Percentiles rank a stretch among this genome's conserved stretches.
These are phyloP conservation scores for Drosophila seguyi DNA, from an alignment of 1,140 invertebrate species.

Conservation along the genomic window DNA sequence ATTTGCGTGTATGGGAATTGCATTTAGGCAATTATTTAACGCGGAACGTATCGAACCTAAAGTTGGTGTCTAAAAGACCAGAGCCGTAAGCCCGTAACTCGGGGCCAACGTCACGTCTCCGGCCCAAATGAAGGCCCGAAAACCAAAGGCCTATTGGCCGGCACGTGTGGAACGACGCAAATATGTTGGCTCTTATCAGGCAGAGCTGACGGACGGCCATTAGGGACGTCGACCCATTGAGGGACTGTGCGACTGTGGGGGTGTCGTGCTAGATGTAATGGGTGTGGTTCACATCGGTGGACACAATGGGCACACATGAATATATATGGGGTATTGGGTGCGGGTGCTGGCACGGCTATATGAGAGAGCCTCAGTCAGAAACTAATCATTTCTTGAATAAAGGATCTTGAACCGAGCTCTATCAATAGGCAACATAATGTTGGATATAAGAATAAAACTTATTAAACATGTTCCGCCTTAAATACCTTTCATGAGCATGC, in stretches of 20 bases:
- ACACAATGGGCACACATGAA: conserved; percentile 38
- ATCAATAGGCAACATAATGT: neutral
- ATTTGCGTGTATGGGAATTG: conserved; percentile 39
- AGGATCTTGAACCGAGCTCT: neutral
- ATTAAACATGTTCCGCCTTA: neutral
- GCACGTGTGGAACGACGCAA: conserved; percentile 57
- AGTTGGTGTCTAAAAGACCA: conserved; percentile 9
- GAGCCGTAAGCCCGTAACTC: conserved; percentile 2
- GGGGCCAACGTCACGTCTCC: conserved; percentile 30
- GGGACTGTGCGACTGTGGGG: conserved; percentile 24
- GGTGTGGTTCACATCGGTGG: conserved; percentile 33
- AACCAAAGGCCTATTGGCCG: conserved; percentile 25
- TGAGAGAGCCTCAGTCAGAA: neutral
- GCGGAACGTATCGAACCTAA: conserved; percentile 42
- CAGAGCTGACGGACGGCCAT: conserved; percentile 47
- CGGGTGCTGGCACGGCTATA: conserved; percentile 1
- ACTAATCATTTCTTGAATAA: no score
- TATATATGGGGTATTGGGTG: conserved; percentile 17
- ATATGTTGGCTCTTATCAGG: conserved; percentile 56
- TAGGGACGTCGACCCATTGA: conserved; percentile 55
- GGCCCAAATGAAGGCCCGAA: conserved; percentile 36
- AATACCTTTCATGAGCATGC: neutral
- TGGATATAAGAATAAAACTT: no score
- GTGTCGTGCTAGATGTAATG: conserved; percentile 30
- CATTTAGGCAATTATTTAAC: conserved; percentile 48